A percentile compares a stretch with the other conserved stretches of the same genome.
phyloP scores from a whole-genome alignment of 2,797 vertebrate genomes.

The Ctenochaetus hawaiiensis region DNA sequence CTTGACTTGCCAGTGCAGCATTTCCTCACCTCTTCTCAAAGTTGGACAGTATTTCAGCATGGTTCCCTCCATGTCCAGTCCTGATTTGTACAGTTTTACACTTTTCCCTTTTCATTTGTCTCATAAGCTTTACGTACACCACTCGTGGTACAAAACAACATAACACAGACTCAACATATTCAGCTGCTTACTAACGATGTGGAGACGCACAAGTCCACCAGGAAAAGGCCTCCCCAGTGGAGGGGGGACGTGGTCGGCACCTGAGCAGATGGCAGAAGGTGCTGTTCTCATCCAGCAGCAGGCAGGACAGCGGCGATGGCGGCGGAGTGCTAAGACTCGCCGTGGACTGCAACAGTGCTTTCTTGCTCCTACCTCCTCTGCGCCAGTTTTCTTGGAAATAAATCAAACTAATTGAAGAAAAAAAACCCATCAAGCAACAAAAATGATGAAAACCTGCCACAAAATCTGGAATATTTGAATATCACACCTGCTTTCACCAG shows the following conservation, averaged over 20 bases:
- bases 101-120: constrained; percentile 40
- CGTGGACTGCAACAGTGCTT: constrained; percentile 3
- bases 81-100: constrained; percentile 50
- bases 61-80: constrained; percentile 51
- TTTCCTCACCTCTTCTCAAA: constrained; percentile 23
- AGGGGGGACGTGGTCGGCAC: constrained; percentile 17
- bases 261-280: constrained; percentile 13
- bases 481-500: constrained; percentile 62
- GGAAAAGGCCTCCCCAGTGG: constrained; percentile 27
- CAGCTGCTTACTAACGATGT: constrained; percentile 69
- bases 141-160: constrained; percentile 53
- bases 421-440: constrained; percentile 14
- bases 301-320: not conserved
- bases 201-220: constrained; percentile 65
- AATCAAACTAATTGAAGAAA: constrained; percentile 46
- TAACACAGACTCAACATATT: constrained; percentile 53
- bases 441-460: constrained; percentile 50
- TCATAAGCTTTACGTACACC: constrained; percentile 75
- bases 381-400: constrained; percentile 29
- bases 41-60: constrained; percentile 69
- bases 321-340: not conserved
- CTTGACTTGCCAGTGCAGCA: constrained; percentile 57
- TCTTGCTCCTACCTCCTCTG: constrained; percentile 54
- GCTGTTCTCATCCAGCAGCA: constrained; percentile 14
- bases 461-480: constrained; percentile 51